phyloP scores from a whole-genome alignment of 2,888 invertebrate species.

The Colletes collaris region DNA sequence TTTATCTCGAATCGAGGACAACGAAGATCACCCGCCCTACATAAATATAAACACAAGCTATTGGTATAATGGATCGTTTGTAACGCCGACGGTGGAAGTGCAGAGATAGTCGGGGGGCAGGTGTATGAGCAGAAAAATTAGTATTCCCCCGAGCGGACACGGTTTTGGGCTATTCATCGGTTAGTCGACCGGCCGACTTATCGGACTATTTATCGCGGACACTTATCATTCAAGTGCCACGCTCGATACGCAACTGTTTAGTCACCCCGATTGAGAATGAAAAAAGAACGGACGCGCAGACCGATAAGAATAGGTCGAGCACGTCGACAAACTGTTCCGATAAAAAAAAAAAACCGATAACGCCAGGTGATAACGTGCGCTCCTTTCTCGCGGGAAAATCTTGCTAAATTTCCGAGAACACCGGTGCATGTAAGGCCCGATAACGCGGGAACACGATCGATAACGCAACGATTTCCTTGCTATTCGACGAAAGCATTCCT shows the following conservation, averaged over 20 bases:
- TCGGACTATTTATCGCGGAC: conserved; percentile 49
- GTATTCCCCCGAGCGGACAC: conserved; percentile 30
- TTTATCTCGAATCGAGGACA: no score
- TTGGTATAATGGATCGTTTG: neutral
- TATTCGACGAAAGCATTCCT: neutral
- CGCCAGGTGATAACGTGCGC: conserved; percentile 39
- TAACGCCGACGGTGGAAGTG: no score
- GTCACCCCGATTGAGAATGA: conserved; percentile 46
- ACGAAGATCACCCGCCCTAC: no score
- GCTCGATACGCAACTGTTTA: conserved; percentile 54
- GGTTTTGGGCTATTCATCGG: conserved; percentile 45
- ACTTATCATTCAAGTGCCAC: conserved; percentile 61
- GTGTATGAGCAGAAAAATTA: conserved; percentile 30
- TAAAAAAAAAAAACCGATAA: conserved; percentile 35
- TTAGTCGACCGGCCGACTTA: conserved; percentile 39
- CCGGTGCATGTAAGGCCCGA: neutral
- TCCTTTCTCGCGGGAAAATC: conserved; percentile 37
- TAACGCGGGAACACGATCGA: conserved; percentile 8
- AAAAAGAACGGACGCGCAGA: conserved; percentile 43
- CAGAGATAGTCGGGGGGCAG: conserved; percentile 8
- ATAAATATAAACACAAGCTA: no score
- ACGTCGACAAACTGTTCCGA: conserved; percentile 30
- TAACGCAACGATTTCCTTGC: neutral
- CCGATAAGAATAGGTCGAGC: conserved; percentile 54
- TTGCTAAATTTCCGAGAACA: conserved; percentile 41